Conservation (phyloP, 2,888 invertebrate genomes). For the Agapostemon virescens region DNA sequence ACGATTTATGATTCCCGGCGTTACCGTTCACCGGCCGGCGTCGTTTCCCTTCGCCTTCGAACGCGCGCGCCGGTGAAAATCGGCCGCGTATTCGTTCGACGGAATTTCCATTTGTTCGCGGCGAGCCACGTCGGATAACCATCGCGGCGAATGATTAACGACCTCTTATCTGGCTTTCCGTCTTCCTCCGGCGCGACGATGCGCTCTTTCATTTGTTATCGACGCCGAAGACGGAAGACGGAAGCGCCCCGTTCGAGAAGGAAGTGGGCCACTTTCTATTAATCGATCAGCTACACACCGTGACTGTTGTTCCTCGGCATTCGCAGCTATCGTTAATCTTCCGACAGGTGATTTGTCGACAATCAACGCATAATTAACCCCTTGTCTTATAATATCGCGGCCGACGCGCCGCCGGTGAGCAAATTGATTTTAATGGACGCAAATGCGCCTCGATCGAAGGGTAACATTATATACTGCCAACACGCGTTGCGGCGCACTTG, state of each 20-base stretch:
- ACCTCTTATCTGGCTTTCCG: conserved; percentile 37
- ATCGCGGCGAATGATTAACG: conserved; percentile 54
- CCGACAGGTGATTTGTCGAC: neutral
- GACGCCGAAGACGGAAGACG: conserved; percentile 17
- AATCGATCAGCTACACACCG: conserved; percentile 7
- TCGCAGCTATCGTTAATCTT: neutral
- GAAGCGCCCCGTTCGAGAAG: neutral
- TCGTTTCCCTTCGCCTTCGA: conserved; percentile 1
- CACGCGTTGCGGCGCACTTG: neutral
- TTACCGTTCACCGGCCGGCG: neutral
- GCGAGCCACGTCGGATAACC: conserved; percentile 43
- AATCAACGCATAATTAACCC: neutral
- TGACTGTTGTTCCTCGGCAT: neutral
- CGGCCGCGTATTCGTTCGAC: conserved; percentile 3
- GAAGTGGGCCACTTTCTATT: conserved; percentile 1
- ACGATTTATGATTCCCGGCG: conserved; percentile 40
- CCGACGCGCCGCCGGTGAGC: neutral
- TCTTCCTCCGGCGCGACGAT: conserved; percentile 17
- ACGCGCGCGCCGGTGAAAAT: neutral
- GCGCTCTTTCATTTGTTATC: conserved; percentile 43
- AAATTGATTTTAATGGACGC: neutral
- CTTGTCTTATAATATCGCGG: neutral
- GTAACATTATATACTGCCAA: neutral
- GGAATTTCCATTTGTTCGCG: conserved; percentile 49
- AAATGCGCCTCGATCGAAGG: neutral